Evolutionary conservation across 1,140 invertebrate species (phyloP).

Genomic region (Chironomus tepperi): DNA sequence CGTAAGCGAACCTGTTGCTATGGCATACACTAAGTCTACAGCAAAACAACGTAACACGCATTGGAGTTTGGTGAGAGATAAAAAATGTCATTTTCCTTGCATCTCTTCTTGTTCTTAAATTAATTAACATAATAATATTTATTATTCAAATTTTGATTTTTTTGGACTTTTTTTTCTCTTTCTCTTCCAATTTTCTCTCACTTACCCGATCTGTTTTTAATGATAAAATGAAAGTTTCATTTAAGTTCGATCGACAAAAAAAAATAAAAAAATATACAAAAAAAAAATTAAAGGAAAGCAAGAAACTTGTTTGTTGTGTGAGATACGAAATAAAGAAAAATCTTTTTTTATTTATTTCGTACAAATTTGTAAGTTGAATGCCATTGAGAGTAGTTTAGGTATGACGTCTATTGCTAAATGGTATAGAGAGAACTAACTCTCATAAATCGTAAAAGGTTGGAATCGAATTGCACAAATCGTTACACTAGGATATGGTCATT

Average conservation of each 20-base stretch:
- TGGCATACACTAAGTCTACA: background rate
- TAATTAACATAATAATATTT: background rate
- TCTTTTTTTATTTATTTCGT: no score
- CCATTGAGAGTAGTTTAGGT: no score
- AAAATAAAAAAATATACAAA: background rate
- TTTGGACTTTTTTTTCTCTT: background rate
- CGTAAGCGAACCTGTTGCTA: background rate
- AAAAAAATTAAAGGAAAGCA: slow-evolving; percentile 1
- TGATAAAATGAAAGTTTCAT: slow-evolving; percentile 20
- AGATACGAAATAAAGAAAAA: background rate
- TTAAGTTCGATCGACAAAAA: background rate
- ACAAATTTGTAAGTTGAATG: no score
- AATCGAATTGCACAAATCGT: no score
- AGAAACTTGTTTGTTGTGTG: background rate
- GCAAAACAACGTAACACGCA: background rate
- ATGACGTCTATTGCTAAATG: no score
- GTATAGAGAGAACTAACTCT: no score
- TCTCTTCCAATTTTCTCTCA: background rate
- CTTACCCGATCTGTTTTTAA: background rate
- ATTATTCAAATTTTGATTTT: background rate
- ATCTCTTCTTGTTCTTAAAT: background rate
- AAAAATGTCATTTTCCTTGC: background rate
- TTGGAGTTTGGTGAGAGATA: background rate
- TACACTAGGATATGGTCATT: no score
- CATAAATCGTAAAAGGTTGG: no score